Evolutionary conservation across 2,797 vertebrate genomes (phyloP).

Genomic region (Crenichthys baileyi): DNA sequence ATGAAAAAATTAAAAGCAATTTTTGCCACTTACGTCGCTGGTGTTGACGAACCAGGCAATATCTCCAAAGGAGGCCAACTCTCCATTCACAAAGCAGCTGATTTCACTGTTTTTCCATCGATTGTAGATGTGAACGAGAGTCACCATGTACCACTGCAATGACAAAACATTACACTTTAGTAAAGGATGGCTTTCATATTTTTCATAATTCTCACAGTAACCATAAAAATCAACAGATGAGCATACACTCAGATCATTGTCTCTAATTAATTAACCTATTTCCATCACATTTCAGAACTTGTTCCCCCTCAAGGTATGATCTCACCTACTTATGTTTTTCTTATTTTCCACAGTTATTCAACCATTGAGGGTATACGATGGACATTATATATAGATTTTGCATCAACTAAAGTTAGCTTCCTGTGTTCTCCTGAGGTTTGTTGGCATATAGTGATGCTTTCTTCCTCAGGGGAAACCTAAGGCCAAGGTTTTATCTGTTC

Average conservation of each 20-base stretch:
- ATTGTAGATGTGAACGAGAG: slow-evolving; percentile 95
- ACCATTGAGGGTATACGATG: slow-evolving; percentile 36
- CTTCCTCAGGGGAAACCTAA: slow-evolving; percentile 22
- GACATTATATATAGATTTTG: slow-evolving; percentile 53
- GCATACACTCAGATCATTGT: slow-evolving; percentile 1
- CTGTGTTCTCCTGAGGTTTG: slow-evolving; percentile 37
- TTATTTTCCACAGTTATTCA: slow-evolving; percentile 28
- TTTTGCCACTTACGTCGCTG: slow-evolving; percentile 88
- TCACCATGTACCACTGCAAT: slow-evolving; percentile 98
- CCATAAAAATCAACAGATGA: slow-evolving; percentile 4
- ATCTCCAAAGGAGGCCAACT: slow-evolving; percentile 94
- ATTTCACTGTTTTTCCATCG: slow-evolving; percentile 99
- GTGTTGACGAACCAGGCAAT: slow-evolving; percentile 99
- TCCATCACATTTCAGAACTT: slow-evolving; percentile 33
- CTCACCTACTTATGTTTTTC: slow-evolving; percentile 47
- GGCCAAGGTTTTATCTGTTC: slow-evolving; percentile 39
- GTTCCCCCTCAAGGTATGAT: slow-evolving; percentile 42
- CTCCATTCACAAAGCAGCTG: slow-evolving; percentile 96
- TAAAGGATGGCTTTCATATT: not conserved
- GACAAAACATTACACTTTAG: slow-evolving; percentile 11
- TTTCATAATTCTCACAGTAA: not conserved
- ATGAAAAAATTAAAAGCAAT: no score
- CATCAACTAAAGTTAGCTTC: slow-evolving; percentile 42
- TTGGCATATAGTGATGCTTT: slow-evolving; percentile 28
- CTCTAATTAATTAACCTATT: slow-evolving; percentile 36